Percentiles rank a stretch among this genome's conserved stretches.
phyloP scores from a whole-genome alignment of 2,888 invertebrate species.

The Blastobasis adustella region DNA sequence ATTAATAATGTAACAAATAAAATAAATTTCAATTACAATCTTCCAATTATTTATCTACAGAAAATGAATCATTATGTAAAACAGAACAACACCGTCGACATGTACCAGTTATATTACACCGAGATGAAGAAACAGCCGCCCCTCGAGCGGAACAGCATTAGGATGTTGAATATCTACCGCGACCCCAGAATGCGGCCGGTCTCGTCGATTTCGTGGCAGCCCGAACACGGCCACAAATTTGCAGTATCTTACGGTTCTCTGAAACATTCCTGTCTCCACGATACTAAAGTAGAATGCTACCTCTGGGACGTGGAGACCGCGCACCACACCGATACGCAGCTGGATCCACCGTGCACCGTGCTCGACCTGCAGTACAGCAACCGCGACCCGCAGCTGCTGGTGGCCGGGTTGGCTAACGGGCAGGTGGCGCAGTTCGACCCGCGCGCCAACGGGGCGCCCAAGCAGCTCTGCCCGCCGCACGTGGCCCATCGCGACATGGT shows the following conservation, averaged over 20 bases:
- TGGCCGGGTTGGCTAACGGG: conserved; percentile 81
- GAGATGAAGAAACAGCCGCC: conserved; percentile 79
- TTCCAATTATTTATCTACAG: conserved; percentile 46
- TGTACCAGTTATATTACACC: conserved; percentile 91
- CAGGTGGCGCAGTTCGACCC: conserved; percentile 85
- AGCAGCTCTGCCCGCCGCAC: conserved; percentile 82
- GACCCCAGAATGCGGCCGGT: conserved; percentile 80
- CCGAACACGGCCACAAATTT: conserved; percentile 85
- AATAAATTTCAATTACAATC: too few species aligned
- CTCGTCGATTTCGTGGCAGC: conserved; percentile 89
- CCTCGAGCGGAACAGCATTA: conserved; percentile 78
- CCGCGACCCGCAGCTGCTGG: conserved; percentile 80
- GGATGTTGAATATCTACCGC: conserved; percentile 89
- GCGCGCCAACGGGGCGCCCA: conserved; percentile 81
- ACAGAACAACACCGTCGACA: conserved; percentile 94
- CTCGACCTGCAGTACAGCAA: conserved; percentile 90
- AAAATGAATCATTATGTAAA: conserved; percentile 87
- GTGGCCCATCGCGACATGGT: conserved; percentile 91
- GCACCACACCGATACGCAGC: conserved; percentile 80
- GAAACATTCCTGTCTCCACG: too few species aligned
- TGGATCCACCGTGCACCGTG: conserved; percentile 81
- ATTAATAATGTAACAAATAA: too few species aligned
- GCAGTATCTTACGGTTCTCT: conserved; percentile 81
- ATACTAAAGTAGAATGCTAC: conserved; percentile 46
- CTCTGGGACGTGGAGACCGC: conserved; percentile 95